Base-by-base conservation (phyloP, 2,888 invertebrate species). In the Epinotia brunnichana region DNA sequence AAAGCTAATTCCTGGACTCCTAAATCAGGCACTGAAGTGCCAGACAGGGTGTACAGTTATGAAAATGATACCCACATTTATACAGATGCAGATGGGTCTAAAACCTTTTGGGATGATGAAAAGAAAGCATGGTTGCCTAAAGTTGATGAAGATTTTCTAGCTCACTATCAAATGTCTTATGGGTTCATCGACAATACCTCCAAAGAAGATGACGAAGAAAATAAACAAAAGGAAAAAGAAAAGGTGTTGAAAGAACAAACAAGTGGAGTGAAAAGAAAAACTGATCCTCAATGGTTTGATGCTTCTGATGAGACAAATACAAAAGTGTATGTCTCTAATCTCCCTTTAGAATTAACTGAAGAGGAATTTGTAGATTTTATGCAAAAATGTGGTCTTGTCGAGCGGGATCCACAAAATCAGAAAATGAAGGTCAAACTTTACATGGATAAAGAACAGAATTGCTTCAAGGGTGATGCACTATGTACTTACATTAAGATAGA, bases 401-500 rank as follows among this genome's bases (percentile, higher is more conserved):
- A 98, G 94, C 95, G 97, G 80, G 99, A 99, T 87, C 94, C 96
- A 0, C 94, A 95, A 60, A 96, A 95, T 13, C 96, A 95, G 78
- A 96, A 96, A 84, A 96, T 96, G 88, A 99, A 98, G 90, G 92
- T 99, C 1, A 99, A 99, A 92, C 90, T 99, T 48, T 99, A 99
- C 87, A 95, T 94, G 78, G 98, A 98, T 83, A 90, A 95, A 51
- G 95, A 96, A 81, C 95, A 96, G 0, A 95, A 97, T 76, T 94
- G 95, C 75, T 94, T 97, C 44, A 99, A 99, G 93, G 99, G 99
- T 11, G 99, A 99, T 93, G 99, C 97, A 13, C 93, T 98, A 59
- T 99, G 99, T 88, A 98, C 98, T 77, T 99, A 98, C 84, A 98
- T 99, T 67, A 98, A 97, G 95, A 97, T 97, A 85, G 99, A 99